Evolutionary conservation across 2,888 invertebrate species (phyloP).

Genomic region (Dichetophora obliterata): DNA sequence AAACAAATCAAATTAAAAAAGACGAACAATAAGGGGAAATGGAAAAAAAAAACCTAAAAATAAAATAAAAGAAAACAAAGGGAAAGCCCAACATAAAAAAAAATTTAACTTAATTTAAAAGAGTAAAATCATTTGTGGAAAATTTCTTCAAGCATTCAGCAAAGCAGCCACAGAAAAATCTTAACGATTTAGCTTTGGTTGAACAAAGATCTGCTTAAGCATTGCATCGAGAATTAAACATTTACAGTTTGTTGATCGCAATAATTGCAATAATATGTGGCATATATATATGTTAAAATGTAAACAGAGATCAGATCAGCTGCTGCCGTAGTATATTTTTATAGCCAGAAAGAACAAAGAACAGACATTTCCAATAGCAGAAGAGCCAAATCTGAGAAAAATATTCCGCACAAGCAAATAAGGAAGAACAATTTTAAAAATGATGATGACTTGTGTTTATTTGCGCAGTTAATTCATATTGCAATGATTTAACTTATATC

Average conservation of each 20-base stretch:
- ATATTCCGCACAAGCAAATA: constrained; percentile 16
- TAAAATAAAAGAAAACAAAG: neutral
- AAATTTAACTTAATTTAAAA: too few relatives aligned
- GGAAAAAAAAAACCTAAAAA: neutral
- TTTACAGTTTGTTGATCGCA: too few relatives aligned
- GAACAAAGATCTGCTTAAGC: too few relatives aligned
- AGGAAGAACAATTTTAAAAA: constrained; percentile 14
- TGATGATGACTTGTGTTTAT: constrained; percentile 14
- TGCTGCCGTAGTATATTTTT: constrained; percentile 12
- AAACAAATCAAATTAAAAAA: neutral
- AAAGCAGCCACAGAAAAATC: too few relatives aligned
- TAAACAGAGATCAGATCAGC: neutral
- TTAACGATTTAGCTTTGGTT: too few relatives aligned
- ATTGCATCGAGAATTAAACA: too few relatives aligned
- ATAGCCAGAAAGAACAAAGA: constrained; percentile 13
- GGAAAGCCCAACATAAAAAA: too few relatives aligned
- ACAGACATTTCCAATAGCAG: neutral
- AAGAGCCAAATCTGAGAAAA: constrained; percentile 9
- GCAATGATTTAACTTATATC: too few relatives aligned
- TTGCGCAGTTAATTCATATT: constrained; percentile 21
- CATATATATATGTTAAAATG: neutral
- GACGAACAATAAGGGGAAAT: neutral
- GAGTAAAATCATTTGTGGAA: too few relatives aligned
- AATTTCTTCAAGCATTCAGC: too few relatives aligned
- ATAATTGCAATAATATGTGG: neutral